Evolutionary conservation across 2,797 vertebrate species (phyloP), one percentile per base, ranked within the genome.

Genomic region (Astyanax mexicanus): DNA sequence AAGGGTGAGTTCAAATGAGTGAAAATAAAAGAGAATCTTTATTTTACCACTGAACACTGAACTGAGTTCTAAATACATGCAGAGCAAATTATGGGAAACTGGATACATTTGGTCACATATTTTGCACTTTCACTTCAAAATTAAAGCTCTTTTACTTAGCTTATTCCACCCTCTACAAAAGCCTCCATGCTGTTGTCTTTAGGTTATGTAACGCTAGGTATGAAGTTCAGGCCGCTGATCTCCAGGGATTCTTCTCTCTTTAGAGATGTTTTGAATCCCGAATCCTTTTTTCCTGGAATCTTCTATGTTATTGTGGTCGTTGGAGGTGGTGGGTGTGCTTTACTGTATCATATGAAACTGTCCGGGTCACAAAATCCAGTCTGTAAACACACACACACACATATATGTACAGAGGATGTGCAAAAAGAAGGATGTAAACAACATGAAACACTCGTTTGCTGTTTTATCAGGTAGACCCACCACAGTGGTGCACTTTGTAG

Each of bases 251-350:
- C 65, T 61, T 80, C 40, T 57, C 69, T 71, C 66, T 78, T 80
- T 81, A 71, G 62, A 66, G 58, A 73, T 73, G 75, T 80, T 75
- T 80, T 70, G 49, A 64, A 72, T 84, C 82, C 80, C 55, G 42
- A 80, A 85, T 84, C 82, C 51, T 66, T 68, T 69, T 64, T 32
- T 74, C 60, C 27, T 68, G 47, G 69, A 74, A 78, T 73, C 74
- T 67, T 78, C 51, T 57, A 61, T 72, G 64, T 78, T 80, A 47
- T 47, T 54, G 61, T 81, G 65, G 66, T 23, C 61, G 54, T 62
- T 55, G 69, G 44, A 69, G 67, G 35, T 52, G 64, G 58, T 57
- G 54, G 52, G 13, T 6, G 8, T 57, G 57, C 54, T 13, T 32
- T n/a, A 32, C 54, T 32, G 27, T 57, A 32, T 62, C 25, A 55